phyloP scores from a whole-genome alignment of 1,140 invertebrate genomes.

The Lordiphosa clarofinis region DNA sequence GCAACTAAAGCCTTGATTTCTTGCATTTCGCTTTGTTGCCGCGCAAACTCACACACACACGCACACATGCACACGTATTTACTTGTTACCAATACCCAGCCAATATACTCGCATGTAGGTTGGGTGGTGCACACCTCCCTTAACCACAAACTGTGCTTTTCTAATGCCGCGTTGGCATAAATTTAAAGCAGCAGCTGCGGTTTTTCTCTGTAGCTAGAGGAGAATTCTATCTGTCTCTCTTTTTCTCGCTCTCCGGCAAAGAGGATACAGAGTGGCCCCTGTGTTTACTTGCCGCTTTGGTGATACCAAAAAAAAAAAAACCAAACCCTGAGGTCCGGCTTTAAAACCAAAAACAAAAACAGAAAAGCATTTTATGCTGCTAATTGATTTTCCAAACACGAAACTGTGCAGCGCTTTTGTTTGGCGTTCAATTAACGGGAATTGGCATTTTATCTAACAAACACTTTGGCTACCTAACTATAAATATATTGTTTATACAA shows the following conservation, averaged over 20 bases:
- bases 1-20: slow-evolving; percentile 71
- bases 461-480: slow-evolving; percentile 25
- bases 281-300: slow-evolving; percentile 6
- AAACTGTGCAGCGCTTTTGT: slow-evolving; percentile 43
- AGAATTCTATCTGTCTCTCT: slow-evolving; percentile 14
- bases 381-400: slow-evolving; percentile 67
- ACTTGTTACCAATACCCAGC: slow-evolving; percentile 56
- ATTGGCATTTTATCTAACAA: slow-evolving; percentile 64
- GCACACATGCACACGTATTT: slow-evolving; percentile 6
- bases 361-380: slow-evolving; percentile 64
- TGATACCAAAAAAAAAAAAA: slow-evolving; percentile 17
- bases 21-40: slow-evolving; percentile 42
- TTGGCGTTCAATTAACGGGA: slow-evolving; percentile 69
- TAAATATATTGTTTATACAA: slow-evolving; percentile 11
- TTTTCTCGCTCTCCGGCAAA: background rate
- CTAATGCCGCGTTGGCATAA: slow-evolving; percentile 71
- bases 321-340: slow-evolving; percentile 34
- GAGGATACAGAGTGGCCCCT: background rate
- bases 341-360: slow-evolving; percentile 27
- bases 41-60: background rate
- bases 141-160: slow-evolving; percentile 66
- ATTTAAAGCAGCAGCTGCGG: slow-evolving; percentile 74
- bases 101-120: slow-evolving; percentile 43
- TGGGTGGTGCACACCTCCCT: background rate
- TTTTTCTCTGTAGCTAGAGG: slow-evolving; percentile 41